Conservation (phyloP, 2,888 invertebrate genomes). For the Xylophagus ater region DNA sequence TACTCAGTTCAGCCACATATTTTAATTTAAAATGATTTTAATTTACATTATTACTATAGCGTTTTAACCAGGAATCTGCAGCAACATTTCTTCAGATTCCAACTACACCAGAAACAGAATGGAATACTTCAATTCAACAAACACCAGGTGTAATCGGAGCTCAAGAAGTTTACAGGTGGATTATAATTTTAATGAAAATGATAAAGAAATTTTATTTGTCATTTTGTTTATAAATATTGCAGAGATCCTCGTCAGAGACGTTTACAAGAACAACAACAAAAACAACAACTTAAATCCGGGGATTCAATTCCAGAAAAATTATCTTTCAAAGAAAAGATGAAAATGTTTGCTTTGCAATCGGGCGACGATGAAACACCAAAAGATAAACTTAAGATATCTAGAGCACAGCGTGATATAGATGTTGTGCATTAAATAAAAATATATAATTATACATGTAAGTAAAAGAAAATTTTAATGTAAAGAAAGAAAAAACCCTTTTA, state of each 20-base stretch:
- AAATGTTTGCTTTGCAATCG: slow-evolving; percentile 96
- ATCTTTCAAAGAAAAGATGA: slow-evolving; percentile 98
- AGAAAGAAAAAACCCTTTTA: too few relatives aligned
- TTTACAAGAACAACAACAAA: slow-evolving; percentile 67
- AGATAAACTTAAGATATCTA: slow-evolving; percentile 91
- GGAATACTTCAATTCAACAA: slow-evolving; percentile 43
- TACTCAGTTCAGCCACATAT: too few relatives aligned
- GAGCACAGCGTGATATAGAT: slow-evolving; percentile 91
- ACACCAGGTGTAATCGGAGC: slow-evolving; percentile 96
- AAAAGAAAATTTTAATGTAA: too few relatives aligned
- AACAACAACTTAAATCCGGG: slow-evolving; percentile 41
- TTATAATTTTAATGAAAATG: slow-evolving; percentile 4
- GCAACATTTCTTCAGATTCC: slow-evolving; percentile 69
- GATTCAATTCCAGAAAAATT: slow-evolving; percentile 73
- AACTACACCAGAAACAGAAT: slow-evolving; percentile 49
- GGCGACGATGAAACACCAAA: slow-evolving; percentile 87
- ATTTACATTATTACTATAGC: slow-evolving; percentile 39
- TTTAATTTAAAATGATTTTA: too few relatives aligned
- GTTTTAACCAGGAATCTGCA: slow-evolving; percentile 69
- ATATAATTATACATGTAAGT: too few relatives aligned
- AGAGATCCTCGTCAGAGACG: slow-evolving; percentile 84
- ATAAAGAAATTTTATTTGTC: not conserved
- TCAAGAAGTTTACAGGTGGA: slow-evolving; percentile 88
- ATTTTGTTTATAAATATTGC: slow-evolving; percentile 18
- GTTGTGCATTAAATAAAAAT: slow-evolving; percentile 44